Conservation (phyloP, 2,113 vertebrate species). For the Hydrolagus affinis region DNA sequence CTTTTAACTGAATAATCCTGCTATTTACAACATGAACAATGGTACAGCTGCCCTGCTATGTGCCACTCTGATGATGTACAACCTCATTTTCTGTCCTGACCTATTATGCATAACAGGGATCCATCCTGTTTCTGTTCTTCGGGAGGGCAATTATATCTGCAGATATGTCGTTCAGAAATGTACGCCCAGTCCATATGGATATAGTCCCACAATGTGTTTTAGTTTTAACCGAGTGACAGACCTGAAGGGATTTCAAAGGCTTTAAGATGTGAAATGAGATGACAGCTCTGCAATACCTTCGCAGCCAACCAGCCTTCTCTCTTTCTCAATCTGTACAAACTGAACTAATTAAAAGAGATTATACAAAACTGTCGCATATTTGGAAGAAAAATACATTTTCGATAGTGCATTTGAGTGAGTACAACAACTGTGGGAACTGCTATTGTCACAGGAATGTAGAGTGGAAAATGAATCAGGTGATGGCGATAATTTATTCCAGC, state of each 20-base stretch:
- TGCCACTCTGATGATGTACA: not conserved
- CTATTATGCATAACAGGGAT: not conserved
- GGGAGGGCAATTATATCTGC: not conserved
- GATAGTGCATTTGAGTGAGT: too few species aligned
- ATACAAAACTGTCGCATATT: not conserved
- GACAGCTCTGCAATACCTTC: not conserved
- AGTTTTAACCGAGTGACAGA: not conserved
- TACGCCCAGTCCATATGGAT: not conserved
- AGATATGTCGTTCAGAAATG: not conserved
- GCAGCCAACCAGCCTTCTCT: too few species aligned
- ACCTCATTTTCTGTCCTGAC: not conserved
- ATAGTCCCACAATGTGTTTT: not conserved
- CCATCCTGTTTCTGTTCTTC: too few species aligned
- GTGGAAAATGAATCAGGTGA: not conserved
- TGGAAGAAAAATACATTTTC: not conserved
- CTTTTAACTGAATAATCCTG: slow-evolving; percentile 10
- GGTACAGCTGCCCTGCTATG: not conserved
- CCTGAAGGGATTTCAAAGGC: not conserved
- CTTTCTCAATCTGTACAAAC: not conserved
- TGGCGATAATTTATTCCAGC: slow-evolving; percentile 28
- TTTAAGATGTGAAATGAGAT: not conserved
- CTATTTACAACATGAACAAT: not conserved
- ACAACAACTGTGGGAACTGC: too few species aligned
- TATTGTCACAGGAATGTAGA: not conserved
- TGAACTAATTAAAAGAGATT: not conserved